Percentiles rank a stretch among this genome's conserved stretches.
Evolutionary conservation across 2,888 invertebrate species (phyloP).

Genomic region (Platycnemis pennipes): DNA sequence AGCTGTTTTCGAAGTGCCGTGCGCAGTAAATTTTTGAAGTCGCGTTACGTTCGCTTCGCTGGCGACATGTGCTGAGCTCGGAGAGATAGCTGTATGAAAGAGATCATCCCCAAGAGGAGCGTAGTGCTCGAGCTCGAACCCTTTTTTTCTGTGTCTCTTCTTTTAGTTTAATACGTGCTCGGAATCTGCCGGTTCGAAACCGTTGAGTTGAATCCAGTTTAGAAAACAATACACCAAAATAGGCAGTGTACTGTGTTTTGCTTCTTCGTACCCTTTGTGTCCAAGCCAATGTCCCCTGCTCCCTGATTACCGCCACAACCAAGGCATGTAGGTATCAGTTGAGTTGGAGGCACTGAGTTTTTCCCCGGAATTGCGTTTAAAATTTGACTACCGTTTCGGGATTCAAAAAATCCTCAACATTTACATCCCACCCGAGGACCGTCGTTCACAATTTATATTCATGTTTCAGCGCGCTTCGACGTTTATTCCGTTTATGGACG

Average conservation of each 20-base stretch:
- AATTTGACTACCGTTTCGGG: not conserved
- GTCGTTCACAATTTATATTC: not conserved
- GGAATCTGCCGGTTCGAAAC: not conserved
- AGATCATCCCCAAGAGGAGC: not conserved
- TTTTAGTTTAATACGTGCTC: conserved; percentile 21
- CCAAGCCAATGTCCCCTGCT: not conserved
- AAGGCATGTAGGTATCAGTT: not conserved
- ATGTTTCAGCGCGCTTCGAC: not conserved
- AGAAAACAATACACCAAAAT: conserved; percentile 15
- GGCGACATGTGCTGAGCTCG: conserved; percentile 23
- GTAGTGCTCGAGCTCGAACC: not conserved
- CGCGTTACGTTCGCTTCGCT: not conserved
- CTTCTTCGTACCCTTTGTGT: not conserved
- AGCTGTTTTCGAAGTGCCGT: not conserved
- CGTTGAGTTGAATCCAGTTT: not conserved
- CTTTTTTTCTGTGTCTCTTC: conserved; percentile 4
- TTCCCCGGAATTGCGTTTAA: not conserved
- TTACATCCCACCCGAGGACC: not conserved
- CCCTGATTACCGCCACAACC: not conserved
- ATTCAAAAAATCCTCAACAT: not conserved
- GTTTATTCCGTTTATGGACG: not conserved
- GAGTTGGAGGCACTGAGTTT: not conserved
- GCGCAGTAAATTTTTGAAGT: conserved; percentile 11
- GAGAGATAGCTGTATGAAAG: conserved; percentile 19
- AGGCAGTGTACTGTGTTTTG: not conserved